Percentiles rank a stretch among this genome's conserved stretches.
These are phyloP conservation scores for Heliconius aoede DNA, from an alignment of 2,888 invertebrate species.

Conservation along the genomic window DNA sequence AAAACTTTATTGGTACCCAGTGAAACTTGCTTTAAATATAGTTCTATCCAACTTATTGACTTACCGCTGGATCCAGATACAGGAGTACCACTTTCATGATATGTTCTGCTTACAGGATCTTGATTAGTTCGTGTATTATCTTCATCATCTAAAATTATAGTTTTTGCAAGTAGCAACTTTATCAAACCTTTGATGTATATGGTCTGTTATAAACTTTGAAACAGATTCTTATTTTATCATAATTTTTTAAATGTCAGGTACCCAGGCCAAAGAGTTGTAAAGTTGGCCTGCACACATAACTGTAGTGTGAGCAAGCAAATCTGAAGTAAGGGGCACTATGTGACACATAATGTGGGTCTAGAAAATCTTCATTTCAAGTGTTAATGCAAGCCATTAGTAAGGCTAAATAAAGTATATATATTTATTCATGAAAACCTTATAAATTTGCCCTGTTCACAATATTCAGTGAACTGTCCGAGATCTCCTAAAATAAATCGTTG, in stretches of 20 bases:
- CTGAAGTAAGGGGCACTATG: no score
- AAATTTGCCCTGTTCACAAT: neutral
- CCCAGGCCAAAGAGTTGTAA: no score
- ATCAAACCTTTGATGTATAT: neutral
- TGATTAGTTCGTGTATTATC: slow-evolving; percentile 45
- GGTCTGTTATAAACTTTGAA: neutral
- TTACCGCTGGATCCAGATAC: slow-evolving; percentile 27
- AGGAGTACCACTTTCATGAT: slow-evolving; percentile 19
- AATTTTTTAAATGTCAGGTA: no score
- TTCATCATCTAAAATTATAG: slow-evolving; percentile 55
- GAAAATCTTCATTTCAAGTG: no score
- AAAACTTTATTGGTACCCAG: no score
- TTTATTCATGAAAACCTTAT: neutral
- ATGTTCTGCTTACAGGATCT: slow-evolving; percentile 26
- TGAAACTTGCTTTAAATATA: neutral
- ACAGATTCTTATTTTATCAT: no score
- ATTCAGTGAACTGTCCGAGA: neutral
- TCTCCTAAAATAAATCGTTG: neutral
- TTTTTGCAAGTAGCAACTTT: neutral
- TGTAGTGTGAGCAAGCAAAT: no score
- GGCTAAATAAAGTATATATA: no score
- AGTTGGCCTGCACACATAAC: no score
- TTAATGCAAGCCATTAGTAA: no score
- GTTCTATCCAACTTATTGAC: neutral
- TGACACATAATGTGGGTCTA: no score